phyloP scores from a whole-genome alignment of 2,888 invertebrate species.

The Galeopsomyia nigrocyanea region DNA sequence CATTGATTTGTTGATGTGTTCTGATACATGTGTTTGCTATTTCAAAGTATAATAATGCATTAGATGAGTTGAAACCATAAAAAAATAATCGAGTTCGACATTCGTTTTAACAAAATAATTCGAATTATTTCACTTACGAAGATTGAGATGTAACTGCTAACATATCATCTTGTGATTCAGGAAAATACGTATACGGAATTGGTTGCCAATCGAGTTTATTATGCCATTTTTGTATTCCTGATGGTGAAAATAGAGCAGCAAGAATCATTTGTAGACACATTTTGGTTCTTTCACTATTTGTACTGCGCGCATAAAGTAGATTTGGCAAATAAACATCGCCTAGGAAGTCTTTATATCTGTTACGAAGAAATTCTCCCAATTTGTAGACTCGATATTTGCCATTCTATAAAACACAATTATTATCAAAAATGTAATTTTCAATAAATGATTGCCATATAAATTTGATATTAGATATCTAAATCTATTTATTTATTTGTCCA shows the following conservation, averaged over 20 bases:
- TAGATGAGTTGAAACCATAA: no score
- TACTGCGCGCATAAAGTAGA: constrained; percentile 70
- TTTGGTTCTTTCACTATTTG: constrained; percentile 79
- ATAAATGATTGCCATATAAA: neutral
- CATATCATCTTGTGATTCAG: constrained; percentile 34
- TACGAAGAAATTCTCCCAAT: constrained; percentile 69
- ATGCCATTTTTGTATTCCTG: constrained; percentile 72
- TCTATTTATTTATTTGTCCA: no score
- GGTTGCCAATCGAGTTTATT: constrained; percentile 76
- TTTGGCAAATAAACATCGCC: constrained; percentile 68
- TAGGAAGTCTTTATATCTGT: constrained; percentile 68
- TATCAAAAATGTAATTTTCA: constrained; percentile 17
- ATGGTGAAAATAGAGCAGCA: constrained; percentile 77
- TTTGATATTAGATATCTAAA: no score
- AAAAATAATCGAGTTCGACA: no score
- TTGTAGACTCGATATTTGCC: constrained; percentile 70
- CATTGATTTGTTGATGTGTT: neutral
- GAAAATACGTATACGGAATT: constrained; percentile 59
- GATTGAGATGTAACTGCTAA: constrained; percentile 27
- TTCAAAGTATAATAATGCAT: neutral
- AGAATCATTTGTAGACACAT: constrained; percentile 78
- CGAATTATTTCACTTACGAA: no score
- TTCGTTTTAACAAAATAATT: no score
- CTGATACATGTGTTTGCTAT: no score
- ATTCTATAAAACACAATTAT: constrained; percentile 61